Evolutionary conservation across 2,113 vertebrate genomes (phyloP).

Genomic region (Bubo bubo): DNA sequence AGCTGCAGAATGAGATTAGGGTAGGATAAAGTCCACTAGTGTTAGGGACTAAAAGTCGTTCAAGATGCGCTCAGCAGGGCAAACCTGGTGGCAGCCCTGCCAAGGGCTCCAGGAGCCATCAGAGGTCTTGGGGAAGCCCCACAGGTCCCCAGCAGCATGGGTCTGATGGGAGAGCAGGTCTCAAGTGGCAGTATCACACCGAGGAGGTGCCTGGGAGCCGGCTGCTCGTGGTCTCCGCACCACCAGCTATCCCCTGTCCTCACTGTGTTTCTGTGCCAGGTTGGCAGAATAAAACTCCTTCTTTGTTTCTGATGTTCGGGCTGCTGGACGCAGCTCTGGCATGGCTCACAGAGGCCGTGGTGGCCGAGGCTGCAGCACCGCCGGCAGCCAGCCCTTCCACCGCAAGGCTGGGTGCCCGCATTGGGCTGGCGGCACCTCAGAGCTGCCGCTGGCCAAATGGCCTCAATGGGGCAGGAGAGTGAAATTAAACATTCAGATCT

Average conservation of each 20-base stretch:
- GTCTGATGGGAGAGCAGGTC: background rate
- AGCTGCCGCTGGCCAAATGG: background rate
- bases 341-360: rapidly evolving
- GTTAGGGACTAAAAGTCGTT: rapidly evolving
- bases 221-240: background rate
- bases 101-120: background rate
- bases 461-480: background rate
- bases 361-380: rapidly evolving
- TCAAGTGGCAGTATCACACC: background rate
- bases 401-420: rapidly evolving
- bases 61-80: background rate
- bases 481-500: background rate
- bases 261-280: rapidly evolving
- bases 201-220: background rate
- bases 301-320: background rate
- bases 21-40: too few relatives aligned
- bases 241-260: background rate
- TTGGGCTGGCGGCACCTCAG: background rate
- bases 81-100: background rate
- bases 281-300: background rate
- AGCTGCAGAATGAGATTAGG: background rate
- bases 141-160: rapidly evolving
- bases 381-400: background rate
- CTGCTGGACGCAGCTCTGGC: background rate
- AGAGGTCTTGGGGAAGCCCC: too few relatives aligned